A percentile compares a stretch with the other conserved stretches of the same genome.
Evolutionary conservation across 2,113 vertebrate species (phyloP).

Genomic region (Bagarius yarrelli): DNA sequence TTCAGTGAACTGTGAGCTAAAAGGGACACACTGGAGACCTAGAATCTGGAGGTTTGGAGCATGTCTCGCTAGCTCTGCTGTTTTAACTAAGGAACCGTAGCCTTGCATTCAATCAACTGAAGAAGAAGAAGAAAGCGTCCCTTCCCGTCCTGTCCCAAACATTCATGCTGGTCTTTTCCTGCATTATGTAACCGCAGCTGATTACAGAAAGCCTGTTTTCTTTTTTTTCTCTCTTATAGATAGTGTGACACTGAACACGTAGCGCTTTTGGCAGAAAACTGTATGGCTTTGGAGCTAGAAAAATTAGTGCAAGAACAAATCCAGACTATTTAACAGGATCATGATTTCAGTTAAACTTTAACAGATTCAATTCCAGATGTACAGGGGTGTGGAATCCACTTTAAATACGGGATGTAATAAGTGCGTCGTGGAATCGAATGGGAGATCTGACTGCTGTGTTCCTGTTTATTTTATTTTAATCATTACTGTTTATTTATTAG

Average conservation of each 20-base stretch:
- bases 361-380: constrained; percentile 42
- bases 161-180: constrained; percentile 49
- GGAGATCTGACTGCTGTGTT: background rate
- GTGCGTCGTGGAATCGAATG: background rate
- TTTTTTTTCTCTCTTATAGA: background rate
- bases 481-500: background rate
- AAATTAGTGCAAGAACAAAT: background rate
- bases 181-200: constrained; percentile 49
- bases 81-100: constrained; percentile 46
- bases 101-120: constrained; percentile 40
- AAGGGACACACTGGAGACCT: background rate
- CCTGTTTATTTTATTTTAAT: background rate
- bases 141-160: constrained; percentile 14
- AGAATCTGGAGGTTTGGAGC: constrained; percentile 38
- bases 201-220: constrained; percentile 13
- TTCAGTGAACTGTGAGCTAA: constrained; percentile 1
- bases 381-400: constrained; percentile 24
- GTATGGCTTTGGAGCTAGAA: constrained; percentile 7
- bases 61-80: constrained; percentile 56
- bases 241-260: background rate
- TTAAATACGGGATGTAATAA: too few species aligned
- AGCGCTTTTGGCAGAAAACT: constrained; percentile 18
- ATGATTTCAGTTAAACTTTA: too few species aligned
- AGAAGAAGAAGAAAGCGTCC: background rate
- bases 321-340: background rate